Evolutionary conservation across 1,140 invertebrate genomes (phyloP).

Genomic region (Tetramorium alpestre): DNA sequence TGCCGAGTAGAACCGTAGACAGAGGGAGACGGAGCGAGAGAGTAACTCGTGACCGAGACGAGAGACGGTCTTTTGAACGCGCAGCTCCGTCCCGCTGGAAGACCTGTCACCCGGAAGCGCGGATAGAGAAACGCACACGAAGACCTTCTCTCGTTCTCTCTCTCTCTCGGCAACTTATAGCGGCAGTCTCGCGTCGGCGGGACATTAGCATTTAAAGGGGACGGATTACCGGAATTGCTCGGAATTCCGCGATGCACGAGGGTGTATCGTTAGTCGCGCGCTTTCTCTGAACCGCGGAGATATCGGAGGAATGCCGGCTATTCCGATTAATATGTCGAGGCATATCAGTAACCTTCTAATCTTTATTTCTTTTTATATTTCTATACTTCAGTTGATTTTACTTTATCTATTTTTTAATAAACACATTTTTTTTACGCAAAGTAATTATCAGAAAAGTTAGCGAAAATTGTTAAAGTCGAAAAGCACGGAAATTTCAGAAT

Average conservation of each 20-base stretch:
- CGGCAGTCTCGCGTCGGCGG: conserved; percentile 12
- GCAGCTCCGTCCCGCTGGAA: conserved; percentile 30
- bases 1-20: not conserved
- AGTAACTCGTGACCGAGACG: conserved; percentile 31
- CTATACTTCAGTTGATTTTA: not conserved
- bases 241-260: not conserved
- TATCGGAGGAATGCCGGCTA: conserved; percentile 4
- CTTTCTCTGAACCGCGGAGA: conserved; percentile 19
- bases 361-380: not conserved
- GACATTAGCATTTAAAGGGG: conserved; percentile 54
- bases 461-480: not conserved
- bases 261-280: conserved; percentile 1
- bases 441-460: not conserved
- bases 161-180: conserved; percentile 2
- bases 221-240: conserved; percentile 47
- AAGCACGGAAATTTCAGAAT: not conserved
- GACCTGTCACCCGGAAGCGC: conserved; percentile 55
- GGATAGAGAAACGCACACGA: conserved; percentile 57
- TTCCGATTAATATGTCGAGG: not conserved
- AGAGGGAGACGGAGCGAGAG: too few species aligned
- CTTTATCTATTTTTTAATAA: not conserved
- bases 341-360: not conserved
- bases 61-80: conserved; percentile 45
- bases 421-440: not conserved
- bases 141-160: not conserved